Conservation (phyloP, 23 tunicate genomes). For the Corella eumyota region DNA sequence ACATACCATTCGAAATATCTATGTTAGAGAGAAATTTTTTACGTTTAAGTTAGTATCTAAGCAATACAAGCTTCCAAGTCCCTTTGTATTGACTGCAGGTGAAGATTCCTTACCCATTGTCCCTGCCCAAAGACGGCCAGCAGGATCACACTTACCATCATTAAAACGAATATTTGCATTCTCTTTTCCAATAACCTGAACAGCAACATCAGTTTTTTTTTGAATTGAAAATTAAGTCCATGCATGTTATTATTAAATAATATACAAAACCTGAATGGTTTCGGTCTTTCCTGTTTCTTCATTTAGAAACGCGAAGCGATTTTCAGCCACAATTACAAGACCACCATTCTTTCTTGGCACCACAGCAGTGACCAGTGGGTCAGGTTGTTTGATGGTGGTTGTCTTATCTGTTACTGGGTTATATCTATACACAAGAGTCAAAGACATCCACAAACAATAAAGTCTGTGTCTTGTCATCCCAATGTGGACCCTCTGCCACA, state of each 20-base stretch:
- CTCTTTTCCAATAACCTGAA: no score
- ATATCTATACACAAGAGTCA: conserved; percentile 37
- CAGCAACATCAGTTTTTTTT: no score
- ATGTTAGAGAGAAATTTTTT: no score
- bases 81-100: no score
- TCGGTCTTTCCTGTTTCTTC: conserved; percentile 40
- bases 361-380: conserved; percentile 51
- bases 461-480: conserved; percentile 39
- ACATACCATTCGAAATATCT: conserved; percentile 72
- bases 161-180: no score
- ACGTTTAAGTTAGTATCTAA: conserved; percentile 43
- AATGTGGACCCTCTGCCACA: conserved; percentile 66
- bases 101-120: no score
- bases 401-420: conserved; percentile 23
- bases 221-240: no score
- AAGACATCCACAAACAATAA: conserved; percentile 48
- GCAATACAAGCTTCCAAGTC: conserved; percentile 50
- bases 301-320: conserved; percentile 47
- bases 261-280: conserved; percentile 41
- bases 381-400: conserved; percentile 19
- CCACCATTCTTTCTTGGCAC: conserved; percentile 87
- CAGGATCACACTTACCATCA: conserved; percentile 92
- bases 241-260: no score
- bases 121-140: conserved; percentile 92
- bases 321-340: conserved; percentile 56